Evolutionary conservation across 2,888 invertebrate species (phyloP).

Genomic region (Chrysodeixis includens): DNA sequence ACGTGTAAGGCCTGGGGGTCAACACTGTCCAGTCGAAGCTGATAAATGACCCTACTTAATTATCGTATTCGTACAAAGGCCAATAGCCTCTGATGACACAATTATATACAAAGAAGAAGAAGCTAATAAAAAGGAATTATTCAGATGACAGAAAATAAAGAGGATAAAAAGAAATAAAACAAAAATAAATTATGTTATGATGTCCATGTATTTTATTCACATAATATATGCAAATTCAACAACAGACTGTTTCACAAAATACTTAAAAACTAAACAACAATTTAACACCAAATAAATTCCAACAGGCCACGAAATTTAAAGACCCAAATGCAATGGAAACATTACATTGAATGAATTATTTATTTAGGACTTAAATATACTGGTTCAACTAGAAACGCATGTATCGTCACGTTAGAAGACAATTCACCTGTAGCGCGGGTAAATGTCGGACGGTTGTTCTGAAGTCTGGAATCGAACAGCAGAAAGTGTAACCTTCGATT

Average conservation of each 20-base stretch:
- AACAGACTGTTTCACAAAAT: slow-evolving; percentile 2
- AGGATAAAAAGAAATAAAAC: background rate
- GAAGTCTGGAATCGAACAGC: slow-evolving; percentile 89
- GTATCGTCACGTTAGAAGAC: slow-evolving; percentile 67
- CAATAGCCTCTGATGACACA: slow-evolving; percentile 31
- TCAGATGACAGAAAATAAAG: too few relatives aligned
- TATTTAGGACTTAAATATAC: slow-evolving; percentile 23
- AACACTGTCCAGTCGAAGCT: slow-evolving; percentile 14
- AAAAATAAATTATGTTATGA: background rate
- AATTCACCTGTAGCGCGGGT: slow-evolving; percentile 85
- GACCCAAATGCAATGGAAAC: background rate
- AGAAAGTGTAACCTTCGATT: slow-evolving; percentile 89
- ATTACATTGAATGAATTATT: slow-evolving; percentile 13
- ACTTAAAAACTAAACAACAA: slow-evolving; percentile 1
- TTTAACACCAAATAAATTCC: background rate
- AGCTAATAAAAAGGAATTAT: background rate
- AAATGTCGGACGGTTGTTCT: slow-evolving; percentile 83
- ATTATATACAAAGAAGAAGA: background rate
- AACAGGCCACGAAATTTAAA: background rate
- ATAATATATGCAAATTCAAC: slow-evolving; percentile 1
- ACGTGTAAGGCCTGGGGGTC: slow-evolving; percentile 28
- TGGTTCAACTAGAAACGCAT: slow-evolving; percentile 5
- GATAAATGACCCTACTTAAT: slow-evolving; percentile 28
- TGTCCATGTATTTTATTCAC: background rate
- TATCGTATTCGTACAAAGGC: slow-evolving; percentile 5